A percentile compares a stretch with the other conserved stretches of the same genome.
Conservation (phyloP, 1,140 invertebrate genomes). For the Agrypnia vestita region DNA sequence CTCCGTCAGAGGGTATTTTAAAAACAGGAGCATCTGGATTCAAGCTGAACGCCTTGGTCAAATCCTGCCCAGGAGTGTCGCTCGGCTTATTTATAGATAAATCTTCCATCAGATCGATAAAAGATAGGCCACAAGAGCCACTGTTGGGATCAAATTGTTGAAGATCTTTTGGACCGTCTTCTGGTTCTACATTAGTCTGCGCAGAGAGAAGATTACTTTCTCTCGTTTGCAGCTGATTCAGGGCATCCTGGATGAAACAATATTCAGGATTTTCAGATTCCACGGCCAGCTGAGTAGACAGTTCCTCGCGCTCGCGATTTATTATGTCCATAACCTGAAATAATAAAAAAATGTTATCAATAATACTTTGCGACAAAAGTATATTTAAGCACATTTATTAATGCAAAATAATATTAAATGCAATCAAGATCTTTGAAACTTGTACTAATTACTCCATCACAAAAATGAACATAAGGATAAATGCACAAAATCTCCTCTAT, state of each 20-base stretch:
- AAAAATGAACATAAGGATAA: too few relatives aligned
- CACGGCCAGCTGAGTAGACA: slow-evolving; percentile 76
- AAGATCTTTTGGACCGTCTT: not conserved
- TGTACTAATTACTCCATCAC: too few relatives aligned
- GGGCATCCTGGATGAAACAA: slow-evolving; percentile 88
- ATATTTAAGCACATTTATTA: too few relatives aligned
- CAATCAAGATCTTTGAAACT: too few relatives aligned
- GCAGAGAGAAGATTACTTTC: slow-evolving; percentile 55
- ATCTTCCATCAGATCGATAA: slow-evolving; percentile 60
- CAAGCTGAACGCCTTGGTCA: slow-evolving; percentile 42
- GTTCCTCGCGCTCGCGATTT: slow-evolving; percentile 80
- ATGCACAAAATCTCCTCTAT: too few relatives aligned
- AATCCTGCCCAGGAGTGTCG: not conserved
- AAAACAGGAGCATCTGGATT: slow-evolving; percentile 66
- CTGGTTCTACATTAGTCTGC: not conserved
- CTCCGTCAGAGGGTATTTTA: slow-evolving; percentile 33
- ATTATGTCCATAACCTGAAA: slow-evolving; percentile 78
- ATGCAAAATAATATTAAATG: too few relatives aligned
- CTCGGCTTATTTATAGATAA: slow-evolving; percentile 51
- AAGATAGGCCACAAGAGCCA: slow-evolving; percentile 33
- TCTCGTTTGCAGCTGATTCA: slow-evolving; percentile 76
- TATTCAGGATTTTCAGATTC: slow-evolving; percentile 85
- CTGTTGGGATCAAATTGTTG: not conserved
- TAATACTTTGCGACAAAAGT: too few relatives aligned
- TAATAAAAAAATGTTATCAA: slow-evolving; percentile 31